These are phyloP conservation scores for Clarias laeviceps DNA, from an alignment of 2,797 vertebrate genomes.

Conservation along the genomic window DNA sequence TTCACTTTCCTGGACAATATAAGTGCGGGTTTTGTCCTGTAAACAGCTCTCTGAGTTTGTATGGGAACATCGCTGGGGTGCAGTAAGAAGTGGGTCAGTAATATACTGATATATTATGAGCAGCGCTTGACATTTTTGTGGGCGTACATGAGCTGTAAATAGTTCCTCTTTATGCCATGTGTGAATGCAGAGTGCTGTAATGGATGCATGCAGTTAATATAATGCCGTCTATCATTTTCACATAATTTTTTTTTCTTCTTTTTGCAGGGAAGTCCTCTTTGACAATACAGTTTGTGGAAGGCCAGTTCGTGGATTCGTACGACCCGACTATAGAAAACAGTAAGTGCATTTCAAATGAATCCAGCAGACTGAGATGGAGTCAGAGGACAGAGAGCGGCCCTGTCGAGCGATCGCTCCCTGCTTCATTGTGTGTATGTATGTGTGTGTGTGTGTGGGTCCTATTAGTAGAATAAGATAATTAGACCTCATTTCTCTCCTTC, in stretches of 20 bases:
- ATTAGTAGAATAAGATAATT: neutral
- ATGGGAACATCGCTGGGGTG: neutral
- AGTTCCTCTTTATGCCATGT: slow-evolving; percentile 1
- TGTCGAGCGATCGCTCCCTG: neutral
- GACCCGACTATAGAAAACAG: slow-evolving; percentile 95
- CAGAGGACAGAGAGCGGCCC: neutral
- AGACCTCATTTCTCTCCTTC: neutral
- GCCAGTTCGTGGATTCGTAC: slow-evolving; percentile 91
- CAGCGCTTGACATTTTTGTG: slow-evolving; percentile 27
- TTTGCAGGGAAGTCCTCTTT: slow-evolving; percentile 86
- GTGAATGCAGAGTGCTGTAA: neutral
- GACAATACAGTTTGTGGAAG: slow-evolving; percentile 93
- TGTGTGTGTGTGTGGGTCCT: no score
- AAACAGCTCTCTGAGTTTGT: neutral
- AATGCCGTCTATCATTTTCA: slow-evolving; percentile 8
- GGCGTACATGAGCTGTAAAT: neutral
- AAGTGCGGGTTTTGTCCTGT: neutral
- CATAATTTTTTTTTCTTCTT: slow-evolving; percentile 29
- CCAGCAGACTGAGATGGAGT: neutral
- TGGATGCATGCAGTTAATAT: neutral
- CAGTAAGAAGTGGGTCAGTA: slow-evolving; percentile 19
- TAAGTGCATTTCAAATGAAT: slow-evolving; percentile 70
- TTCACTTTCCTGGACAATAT: neutral
- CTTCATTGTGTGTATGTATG: neutral
- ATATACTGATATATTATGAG: slow-evolving; percentile 5